Evolutionary conservation across 2,113 vertebrate species (phyloP).

Genomic region (Hippocampus zosterae): DNA sequence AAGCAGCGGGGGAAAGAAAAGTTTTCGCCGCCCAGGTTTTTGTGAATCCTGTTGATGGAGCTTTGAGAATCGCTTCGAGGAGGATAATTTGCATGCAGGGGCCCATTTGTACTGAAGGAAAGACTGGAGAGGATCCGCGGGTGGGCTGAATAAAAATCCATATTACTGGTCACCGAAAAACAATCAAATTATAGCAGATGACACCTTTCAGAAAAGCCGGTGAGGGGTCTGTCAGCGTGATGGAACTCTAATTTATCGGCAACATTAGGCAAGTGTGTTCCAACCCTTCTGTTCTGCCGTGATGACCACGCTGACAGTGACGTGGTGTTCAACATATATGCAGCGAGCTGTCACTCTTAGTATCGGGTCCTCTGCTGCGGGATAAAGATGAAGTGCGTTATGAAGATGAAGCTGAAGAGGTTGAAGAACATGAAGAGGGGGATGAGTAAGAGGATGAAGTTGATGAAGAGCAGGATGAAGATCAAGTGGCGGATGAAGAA

Average conservation of each 20-base stretch:
- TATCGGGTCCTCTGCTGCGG: no score
- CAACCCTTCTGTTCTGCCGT: constrained; percentile 58
- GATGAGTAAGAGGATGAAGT: no score
- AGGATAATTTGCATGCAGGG: constrained; percentile 22
- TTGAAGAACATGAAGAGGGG: no score
- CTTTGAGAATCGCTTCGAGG: constrained; percentile 8
- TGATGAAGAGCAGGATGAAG: no score
- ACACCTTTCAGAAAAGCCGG: constrained; percentile 69
- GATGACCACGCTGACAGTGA: constrained; percentile 65
- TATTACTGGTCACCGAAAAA: constrained; percentile 64
- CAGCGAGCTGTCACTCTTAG: constrained; percentile 36
- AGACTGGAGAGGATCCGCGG: constrained; percentile 36
- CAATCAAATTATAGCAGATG: constrained; percentile 76
- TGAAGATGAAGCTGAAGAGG: no score
- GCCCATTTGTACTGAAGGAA: constrained; percentile 34
- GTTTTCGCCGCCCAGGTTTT: neutral
- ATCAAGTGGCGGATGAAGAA: no score
- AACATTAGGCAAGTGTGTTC: constrained; percentile 60
- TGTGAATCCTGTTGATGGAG: neutral
- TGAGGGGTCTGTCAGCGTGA: constrained; percentile 66
- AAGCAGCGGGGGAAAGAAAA: neutral
- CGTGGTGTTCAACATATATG: constrained; percentile 64
- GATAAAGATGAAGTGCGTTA: no score
- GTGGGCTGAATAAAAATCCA: constrained; percentile 65
- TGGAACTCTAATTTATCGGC: constrained; percentile 71